phyloP scores from a whole-genome alignment of 1,140 invertebrate species.

The Panagrolaimus sp. region DNA sequence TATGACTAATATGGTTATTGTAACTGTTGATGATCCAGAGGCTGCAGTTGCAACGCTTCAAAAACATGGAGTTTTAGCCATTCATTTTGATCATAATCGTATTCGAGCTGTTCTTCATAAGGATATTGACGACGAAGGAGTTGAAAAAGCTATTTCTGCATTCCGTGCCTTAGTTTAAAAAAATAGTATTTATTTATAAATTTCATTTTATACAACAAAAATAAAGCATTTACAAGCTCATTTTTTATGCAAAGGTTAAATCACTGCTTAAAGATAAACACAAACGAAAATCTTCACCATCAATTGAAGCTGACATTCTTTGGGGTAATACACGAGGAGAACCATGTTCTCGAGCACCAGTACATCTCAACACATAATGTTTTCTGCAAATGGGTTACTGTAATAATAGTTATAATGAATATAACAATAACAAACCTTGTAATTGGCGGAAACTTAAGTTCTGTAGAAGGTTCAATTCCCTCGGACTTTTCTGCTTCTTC shows the following conservation, averaged over 20 bases:
- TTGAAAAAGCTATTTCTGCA: constrained; percentile 4
- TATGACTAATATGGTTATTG: constrained; percentile 10
- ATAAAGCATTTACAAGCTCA: no score
- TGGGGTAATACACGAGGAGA: no score
- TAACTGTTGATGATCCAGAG: background rate
- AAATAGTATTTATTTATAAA: no score
- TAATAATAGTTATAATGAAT: no score
- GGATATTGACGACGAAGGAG: background rate
- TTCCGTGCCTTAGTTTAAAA: constrained; percentile 25
- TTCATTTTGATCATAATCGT: constrained; percentile 4
- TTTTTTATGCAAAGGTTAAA: no score
- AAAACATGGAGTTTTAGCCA: background rate
- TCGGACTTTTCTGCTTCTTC: background rate
- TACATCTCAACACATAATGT: no score
- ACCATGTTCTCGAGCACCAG: no score
- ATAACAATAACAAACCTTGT: background rate
- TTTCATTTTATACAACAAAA: no score
- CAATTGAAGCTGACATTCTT: no score
- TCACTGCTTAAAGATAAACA: no score
- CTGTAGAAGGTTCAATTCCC: background rate
- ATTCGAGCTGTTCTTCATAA: constrained; percentile 11
- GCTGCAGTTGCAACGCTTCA: background rate
- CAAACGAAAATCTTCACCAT: no score
- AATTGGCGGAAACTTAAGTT: constrained; percentile 4
- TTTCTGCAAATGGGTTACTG: no score